These are phyloP conservation scores for Plebejus melissa DNA, from an alignment of 2,888 invertebrate species.

Conservation along the genomic window DNA sequence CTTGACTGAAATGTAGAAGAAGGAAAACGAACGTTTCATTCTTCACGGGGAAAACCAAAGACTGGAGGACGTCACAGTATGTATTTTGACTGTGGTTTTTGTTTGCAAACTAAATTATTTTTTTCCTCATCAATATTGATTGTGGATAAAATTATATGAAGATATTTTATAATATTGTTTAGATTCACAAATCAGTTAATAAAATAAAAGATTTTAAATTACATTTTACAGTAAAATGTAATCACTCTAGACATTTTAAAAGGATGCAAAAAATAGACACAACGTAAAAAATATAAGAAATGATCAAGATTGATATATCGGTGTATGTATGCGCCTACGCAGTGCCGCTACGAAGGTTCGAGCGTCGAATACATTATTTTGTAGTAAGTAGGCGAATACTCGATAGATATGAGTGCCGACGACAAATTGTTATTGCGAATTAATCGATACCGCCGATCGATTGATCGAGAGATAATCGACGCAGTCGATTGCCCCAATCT, in stretches of 20 bases:
- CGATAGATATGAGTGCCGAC: constrained; percentile 61
- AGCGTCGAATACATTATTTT: constrained; percentile 68
- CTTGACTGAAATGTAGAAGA: neutral
- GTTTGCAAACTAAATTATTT: neutral
- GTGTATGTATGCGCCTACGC: constrained; percentile 58
- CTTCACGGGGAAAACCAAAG: neutral
- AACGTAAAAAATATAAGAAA: constrained; percentile 35
- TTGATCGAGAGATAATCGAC: constrained; percentile 41
- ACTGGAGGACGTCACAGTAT: neutral
- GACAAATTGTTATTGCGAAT: constrained; percentile 75
- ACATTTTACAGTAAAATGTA: neutral
- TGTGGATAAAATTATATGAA: neutral
- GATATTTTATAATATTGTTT: neutral
- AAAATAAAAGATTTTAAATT: too few species aligned
- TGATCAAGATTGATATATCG: constrained; percentile 54
- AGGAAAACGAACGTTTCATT: neutral
- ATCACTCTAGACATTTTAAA: neutral
- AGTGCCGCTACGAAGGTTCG: constrained; percentile 62
- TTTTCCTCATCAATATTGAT: neutral
- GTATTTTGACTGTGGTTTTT: neutral
- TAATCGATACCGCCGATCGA: constrained; percentile 60
- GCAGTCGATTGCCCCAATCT: constrained; percentile 23
- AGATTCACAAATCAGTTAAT: too few species aligned
- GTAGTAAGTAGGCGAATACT: constrained; percentile 66
- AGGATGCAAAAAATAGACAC: neutral